Base-by-base conservation (phyloP, 2,113 vertebrate species). In the Solenodon paradoxus region DNA sequence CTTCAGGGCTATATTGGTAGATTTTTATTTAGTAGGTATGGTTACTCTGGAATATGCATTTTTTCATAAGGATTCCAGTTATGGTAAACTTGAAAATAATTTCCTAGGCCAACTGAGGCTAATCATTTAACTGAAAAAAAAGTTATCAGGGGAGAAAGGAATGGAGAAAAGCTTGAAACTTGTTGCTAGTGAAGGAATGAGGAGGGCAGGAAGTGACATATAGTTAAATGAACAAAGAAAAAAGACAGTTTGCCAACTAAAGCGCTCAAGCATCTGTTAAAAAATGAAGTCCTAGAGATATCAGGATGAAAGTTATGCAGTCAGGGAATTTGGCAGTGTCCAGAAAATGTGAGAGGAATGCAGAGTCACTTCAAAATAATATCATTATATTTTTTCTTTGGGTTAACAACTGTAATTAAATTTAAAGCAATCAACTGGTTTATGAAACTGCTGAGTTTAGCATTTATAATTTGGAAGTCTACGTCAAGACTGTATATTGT, bases 101-200 rank as follows among this genome's bases (percentile, higher is more conserved):
- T 55, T 69, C 35, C 17, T 53, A 53, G 32, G 20, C 9, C 20
- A 68, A 49, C 13, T 7, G 38, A 71, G 9, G 40, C 3, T 91
- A 75, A 68, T 95, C n/a, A 93, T 59, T 81, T 85, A 38, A 57
- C 71, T 74, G 66, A 80, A 57, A 66, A 84, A 59, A 42, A 69
- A 22, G 42, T 22, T 49, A 7, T 66, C 57, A 0, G 11, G 66
- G 40, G 9, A 83, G 69, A 82, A 84, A 77, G 61, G 68, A 57
- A 71, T 88, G 47, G 64, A 94, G 28, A 66, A 66, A 90, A 42
- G 12, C n/a, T 53, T 47, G 47, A 45, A 45, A 71, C 49, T 2
- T 17, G 9, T 88, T 78, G 19, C 20, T 84, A 93, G 16, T n/a
- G 13, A n/a, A 71, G 71, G 63, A 55, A 2, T 12, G 30, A 84